Conservation (phyloP, 2,888 invertebrate genomes). For the Smittia sp. region DNA sequence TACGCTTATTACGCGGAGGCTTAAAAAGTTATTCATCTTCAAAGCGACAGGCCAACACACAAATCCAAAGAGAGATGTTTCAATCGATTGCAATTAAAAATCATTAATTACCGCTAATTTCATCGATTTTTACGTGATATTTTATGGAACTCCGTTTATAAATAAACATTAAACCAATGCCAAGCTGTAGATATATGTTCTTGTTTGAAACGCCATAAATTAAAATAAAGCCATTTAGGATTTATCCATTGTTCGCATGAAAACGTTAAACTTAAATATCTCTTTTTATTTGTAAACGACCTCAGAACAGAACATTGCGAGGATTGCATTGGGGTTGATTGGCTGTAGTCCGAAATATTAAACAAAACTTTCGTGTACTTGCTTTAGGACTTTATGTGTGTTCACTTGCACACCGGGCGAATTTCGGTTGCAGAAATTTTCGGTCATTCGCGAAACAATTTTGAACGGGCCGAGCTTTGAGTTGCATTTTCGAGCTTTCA, state of each 20-base stretch:
- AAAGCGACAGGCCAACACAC: background rate
- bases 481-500: too few relatives aligned
- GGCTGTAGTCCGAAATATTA: background rate
- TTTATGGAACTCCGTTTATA: conserved; percentile 1
- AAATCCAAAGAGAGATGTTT: background rate
- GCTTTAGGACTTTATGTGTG: background rate
- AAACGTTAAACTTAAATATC: conserved; percentile 1
- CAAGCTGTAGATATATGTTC: conserved; percentile 7
- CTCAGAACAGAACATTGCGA: background rate
- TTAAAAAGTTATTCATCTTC: conserved; percentile 9
- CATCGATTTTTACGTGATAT: background rate
- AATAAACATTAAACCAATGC: background rate
- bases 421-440: background rate
- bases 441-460: background rate
- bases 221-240: conserved; percentile 12
- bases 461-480: too few relatives aligned
- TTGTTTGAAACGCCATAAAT: background rate
- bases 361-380: conserved; percentile 2
- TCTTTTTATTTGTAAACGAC: conserved; percentile 6
- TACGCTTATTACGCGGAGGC: background rate
- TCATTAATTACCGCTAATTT: conserved; percentile 4
- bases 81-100: background rate
- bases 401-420: background rate
- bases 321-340: background rate
- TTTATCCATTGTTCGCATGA: conserved; percentile 12